Evolutionary conservation across 2,888 invertebrate genomes (phyloP), one percentile per base, ranked within the genome.

Genomic region (Drosophila percnosoma): DNA sequence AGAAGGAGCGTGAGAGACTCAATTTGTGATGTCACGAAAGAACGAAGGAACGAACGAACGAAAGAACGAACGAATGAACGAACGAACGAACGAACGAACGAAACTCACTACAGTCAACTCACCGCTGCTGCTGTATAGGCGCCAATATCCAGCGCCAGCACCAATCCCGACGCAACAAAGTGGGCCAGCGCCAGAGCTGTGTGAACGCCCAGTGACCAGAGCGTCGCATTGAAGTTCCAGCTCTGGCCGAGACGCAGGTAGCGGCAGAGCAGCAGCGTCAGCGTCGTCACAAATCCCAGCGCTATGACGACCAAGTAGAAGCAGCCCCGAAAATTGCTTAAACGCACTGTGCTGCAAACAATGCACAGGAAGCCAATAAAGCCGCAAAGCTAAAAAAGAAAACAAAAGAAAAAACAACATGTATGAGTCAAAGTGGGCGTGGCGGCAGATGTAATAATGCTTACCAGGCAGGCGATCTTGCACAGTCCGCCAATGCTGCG

Each of bases 311-410:
- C 64, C 60, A 87, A 74, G 66, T 91, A 91, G 74, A 86, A 82
- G 69, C 70, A 71, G 53, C 89, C 91, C 2, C 91, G 92, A 64
- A 89, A 83, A 63, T 91, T 92, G 69, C 82, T 81, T 54, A 85
- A 69, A n/a, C 79, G 80, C 54, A 92, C 87, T 24, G 87, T 71
- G 34, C 90, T 91, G 79, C 84, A 83, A 29, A 86, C 68, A 52
- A 91, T 84, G 76, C 90, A 91, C 21, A 91, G 76, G 27, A 90
- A 80, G 21, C 92, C 92, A 38, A 85, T 74, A n/a, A 91, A 81
- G 29, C 77, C 82, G 80, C 84, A 81, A n/a, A 89, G 55, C 83
- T 84, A 3, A 49, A 27, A 27, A 5, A 10, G 3, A 40, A 10
- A 10, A 4, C 21, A 34, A 10, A 18, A 10, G 21, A 11, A 11